phyloP scores from a whole-genome alignment of 64 coral and sea anemone genomes.

The Dendronephthya gigantea region DNA sequence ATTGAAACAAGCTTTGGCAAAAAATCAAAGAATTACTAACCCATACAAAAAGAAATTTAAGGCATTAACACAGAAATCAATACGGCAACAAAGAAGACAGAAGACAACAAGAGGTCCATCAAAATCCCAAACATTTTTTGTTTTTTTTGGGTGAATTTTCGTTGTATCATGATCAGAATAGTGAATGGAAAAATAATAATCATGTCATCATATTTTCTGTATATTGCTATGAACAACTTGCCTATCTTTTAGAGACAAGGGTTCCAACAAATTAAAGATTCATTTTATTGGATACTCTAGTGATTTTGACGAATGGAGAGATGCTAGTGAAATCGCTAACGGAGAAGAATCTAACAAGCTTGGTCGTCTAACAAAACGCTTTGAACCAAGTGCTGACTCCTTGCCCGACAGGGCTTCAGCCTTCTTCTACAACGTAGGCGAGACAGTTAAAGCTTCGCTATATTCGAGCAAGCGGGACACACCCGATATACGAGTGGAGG shows the following conservation, averaged over 20 bases:
- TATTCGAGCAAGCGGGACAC: slow-evolving; percentile 21
- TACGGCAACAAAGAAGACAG: neutral
- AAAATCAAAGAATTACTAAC: neutral
- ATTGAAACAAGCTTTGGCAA: neutral
- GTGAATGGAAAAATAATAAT: too few species aligned
- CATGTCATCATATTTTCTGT: too few species aligned
- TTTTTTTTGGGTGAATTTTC: too few species aligned
- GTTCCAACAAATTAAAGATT: slow-evolving; percentile 17
- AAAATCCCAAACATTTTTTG: slow-evolving; percentile 4
- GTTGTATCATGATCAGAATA: too few species aligned
- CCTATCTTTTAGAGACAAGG: slow-evolving; percentile 32
- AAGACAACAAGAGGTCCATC: slow-evolving; percentile 14
- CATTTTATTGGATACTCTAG: slow-evolving; percentile 18
- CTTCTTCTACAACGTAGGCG: slow-evolving; percentile 9
- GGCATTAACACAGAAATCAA: neutral
- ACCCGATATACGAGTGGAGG: slow-evolving; percentile 14
- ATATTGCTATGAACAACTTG: too few species aligned
- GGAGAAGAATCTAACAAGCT: slow-evolving; percentile 11
- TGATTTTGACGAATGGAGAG: slow-evolving; percentile 39
- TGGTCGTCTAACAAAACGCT: slow-evolving; percentile 14
- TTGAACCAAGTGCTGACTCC: slow-evolving; percentile 13
- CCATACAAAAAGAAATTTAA: slow-evolving; percentile 4
- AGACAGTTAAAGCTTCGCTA: slow-evolving; percentile 10
- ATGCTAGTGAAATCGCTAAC: slow-evolving; percentile 3
- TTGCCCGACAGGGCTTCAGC: slow-evolving; percentile 30